phyloP scores from a whole-genome alignment of 2,888 invertebrate genomes.

The Punctoribates punctum region DNA sequence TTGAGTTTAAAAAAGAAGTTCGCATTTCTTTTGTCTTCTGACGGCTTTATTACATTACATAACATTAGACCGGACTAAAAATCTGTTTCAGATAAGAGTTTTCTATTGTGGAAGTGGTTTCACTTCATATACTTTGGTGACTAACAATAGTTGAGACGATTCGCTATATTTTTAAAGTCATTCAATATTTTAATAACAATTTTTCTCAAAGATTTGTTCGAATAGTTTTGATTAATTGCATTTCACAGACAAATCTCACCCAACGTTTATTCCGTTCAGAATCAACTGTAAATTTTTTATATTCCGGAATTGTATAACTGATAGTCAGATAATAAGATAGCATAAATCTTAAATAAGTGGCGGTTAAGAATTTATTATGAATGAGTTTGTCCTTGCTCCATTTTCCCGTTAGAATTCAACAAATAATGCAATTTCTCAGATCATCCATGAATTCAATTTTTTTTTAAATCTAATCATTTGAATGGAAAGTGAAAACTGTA shows the following conservation, averaged over 20 bases:
- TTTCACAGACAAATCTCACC: background rate
- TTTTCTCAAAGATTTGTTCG: conserved; percentile 32
- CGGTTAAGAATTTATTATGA: no score
- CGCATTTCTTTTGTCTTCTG: background rate
- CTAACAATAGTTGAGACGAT: conserved; percentile 2
- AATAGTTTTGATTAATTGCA: conserved; percentile 13
- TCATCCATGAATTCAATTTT: no score
- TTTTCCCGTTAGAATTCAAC: no score
- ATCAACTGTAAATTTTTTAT: background rate
- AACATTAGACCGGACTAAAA: background rate
- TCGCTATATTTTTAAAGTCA: background rate
- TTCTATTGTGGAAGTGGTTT: background rate
- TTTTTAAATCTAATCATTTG: no score
- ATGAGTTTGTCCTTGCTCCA: no score
- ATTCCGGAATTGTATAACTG: no score
- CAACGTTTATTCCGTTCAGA: background rate
- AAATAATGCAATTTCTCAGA: no score
- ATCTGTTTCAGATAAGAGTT: background rate
- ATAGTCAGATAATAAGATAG: no score
- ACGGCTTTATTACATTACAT: background rate
- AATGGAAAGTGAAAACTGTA: no score
- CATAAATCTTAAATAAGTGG: no score
- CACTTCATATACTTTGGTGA: background rate
- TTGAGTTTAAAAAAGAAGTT: background rate
- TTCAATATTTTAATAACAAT: background rate